These are phyloP conservation scores for Sweltsa coloradensis DNA, from an alignment of 1,140 invertebrate genomes.

Conservation along the genomic window DNA sequence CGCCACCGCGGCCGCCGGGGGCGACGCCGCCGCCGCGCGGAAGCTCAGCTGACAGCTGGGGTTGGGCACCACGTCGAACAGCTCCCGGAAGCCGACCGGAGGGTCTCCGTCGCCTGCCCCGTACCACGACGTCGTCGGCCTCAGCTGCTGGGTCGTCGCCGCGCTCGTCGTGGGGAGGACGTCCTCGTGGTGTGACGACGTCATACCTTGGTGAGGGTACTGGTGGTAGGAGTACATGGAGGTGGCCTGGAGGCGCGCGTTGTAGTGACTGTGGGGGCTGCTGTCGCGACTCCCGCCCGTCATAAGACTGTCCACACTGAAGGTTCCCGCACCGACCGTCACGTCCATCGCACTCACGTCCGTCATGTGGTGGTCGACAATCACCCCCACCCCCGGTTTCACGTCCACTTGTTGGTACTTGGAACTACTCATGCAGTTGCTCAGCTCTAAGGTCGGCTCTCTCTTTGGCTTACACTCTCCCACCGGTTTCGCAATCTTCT, in stretches of 20 bases:
- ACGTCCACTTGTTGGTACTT: conserved; percentile 8
- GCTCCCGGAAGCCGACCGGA: conserved; percentile 1
- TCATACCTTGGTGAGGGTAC: no score
- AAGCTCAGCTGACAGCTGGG: conserved; percentile 11
- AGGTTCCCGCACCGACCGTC: conserved; percentile 3
- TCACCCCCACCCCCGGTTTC: conserved; percentile 3
- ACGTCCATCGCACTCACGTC: not conserved
- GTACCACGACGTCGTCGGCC: not conserved
- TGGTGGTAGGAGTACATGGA: no score
- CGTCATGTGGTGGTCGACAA: conserved; percentile 9
- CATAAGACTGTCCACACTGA: conserved; percentile 12
- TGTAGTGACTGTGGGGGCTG: not conserved
- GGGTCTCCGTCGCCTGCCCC: not conserved
- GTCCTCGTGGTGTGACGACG: not conserved
- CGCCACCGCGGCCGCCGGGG: not conserved
- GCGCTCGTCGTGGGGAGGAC: conserved; percentile 1
- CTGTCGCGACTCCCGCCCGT: not conserved
- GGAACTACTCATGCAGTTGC: not conserved
- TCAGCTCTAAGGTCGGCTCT: conserved; percentile 7
- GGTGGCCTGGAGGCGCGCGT: not conserved
- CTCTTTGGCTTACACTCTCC: conserved; percentile 5
- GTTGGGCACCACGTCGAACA: conserved; percentile 6
- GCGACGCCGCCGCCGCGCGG: not conserved
- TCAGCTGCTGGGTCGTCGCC: conserved; percentile 2
- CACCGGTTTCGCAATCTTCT: not conserved